Evolutionary conservation across 2,888 invertebrate genomes (phyloP).

Genomic region (Agrilus cyanescens): DNA sequence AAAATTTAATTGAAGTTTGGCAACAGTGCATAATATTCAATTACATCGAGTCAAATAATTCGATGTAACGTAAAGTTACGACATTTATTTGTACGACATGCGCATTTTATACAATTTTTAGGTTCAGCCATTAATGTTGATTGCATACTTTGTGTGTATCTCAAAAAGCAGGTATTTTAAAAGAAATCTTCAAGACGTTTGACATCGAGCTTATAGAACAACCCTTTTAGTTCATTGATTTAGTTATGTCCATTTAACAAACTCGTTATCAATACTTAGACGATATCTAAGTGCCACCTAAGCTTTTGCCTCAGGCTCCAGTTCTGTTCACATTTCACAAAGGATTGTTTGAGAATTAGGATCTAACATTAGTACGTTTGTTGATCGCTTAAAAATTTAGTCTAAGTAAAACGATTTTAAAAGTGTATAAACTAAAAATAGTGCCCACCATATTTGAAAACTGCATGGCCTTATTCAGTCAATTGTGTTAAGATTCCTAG

Average conservation of each 20-base stretch:
- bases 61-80: too few relatives aligned
- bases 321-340: constrained; percentile 11
- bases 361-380: too few relatives aligned
- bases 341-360: too few relatives aligned
- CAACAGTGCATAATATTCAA: too few relatives aligned
- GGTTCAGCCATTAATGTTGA: constrained; percentile 40
- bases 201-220: too few relatives aligned
- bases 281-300: constrained; percentile 18
- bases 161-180: constrained; percentile 30
- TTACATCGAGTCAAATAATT: too few relatives aligned
- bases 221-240: too few relatives aligned
- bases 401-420: constrained; percentile 2
- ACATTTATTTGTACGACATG: constrained; percentile 19
- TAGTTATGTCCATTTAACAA: neutral
- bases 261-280: neutral
- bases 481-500: too few relatives aligned
- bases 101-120: constrained; percentile 35
- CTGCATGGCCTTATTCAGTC: too few relatives aligned
- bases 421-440: constrained; percentile 14
- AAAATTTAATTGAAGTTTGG: too few relatives aligned
- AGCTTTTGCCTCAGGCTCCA: constrained; percentile 16
- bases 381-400: too few relatives aligned
- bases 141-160: constrained; percentile 32
- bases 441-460: constrained; percentile 13
- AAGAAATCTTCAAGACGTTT: constrained; percentile 6